These are phyloP conservation scores for Styela plicata DNA, from an alignment of 23 tunicate species.

Conservation along the genomic window DNA sequence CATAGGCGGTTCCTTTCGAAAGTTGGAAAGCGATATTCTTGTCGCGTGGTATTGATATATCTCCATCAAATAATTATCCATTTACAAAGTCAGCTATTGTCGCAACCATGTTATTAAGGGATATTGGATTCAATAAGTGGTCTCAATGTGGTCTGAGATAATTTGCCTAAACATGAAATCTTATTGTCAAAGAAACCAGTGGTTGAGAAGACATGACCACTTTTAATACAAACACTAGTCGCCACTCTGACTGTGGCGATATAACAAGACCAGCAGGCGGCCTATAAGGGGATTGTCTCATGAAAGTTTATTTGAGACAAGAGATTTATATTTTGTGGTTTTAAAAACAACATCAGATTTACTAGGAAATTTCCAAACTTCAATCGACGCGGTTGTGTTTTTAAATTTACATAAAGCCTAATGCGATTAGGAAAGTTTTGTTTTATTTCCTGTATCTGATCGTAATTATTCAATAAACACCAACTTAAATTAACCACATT, in stretches of 20 bases:
- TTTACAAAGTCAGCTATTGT: conserved; percentile 6
- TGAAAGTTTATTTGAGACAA: not conserved
- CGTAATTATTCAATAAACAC: not conserved
- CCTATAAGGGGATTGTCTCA: not conserved
- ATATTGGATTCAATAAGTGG: not conserved
- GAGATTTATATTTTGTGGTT: not conserved
- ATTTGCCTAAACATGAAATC: too few relatives aligned
- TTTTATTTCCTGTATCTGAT: not conserved
- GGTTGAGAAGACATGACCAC: not conserved
- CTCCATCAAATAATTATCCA: conserved; percentile 12
- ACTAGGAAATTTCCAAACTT: not conserved
- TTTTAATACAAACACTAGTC: not conserved
- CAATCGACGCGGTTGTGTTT: not conserved
- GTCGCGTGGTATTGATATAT: conserved; percentile 25
- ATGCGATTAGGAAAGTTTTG: not conserved
- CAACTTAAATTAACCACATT: not conserved
- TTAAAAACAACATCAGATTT: not conserved
- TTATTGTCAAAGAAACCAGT: not conserved
- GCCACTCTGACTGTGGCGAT: not conserved
- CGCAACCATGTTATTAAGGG: conserved; percentile 1
- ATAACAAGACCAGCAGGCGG: not conserved
- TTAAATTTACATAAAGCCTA: not conserved
- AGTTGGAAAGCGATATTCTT: not conserved
- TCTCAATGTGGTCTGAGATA: not conserved
- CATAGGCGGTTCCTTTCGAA: not conserved